Evolutionary conservation across 2,888 invertebrate genomes (phyloP).

Genomic region (Drosophila mimica): DNA sequence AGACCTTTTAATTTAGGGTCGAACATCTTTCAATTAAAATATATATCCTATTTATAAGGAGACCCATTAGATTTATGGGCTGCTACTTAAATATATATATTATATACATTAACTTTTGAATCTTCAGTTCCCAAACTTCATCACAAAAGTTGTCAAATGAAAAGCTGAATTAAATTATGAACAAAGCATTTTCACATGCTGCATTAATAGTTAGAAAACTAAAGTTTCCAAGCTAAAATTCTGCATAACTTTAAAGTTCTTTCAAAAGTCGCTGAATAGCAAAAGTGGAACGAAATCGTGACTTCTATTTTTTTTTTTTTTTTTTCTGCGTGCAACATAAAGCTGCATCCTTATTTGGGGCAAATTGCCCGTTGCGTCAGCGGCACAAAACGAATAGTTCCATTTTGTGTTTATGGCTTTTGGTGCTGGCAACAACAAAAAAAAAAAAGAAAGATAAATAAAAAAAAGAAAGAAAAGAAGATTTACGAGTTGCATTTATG

Average conservation of each 20-base stretch:
- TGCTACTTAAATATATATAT: background rate
- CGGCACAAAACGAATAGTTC: constrained; percentile 45
- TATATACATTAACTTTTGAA: background rate
- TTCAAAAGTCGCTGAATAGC: constrained; percentile 4
- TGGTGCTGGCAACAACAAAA: constrained; percentile 33
- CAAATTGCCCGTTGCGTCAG: constrained; percentile 32
- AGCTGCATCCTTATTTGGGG: constrained; percentile 33
- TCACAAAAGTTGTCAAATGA: background rate
- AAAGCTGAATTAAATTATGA: background rate
- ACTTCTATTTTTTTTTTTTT: background rate
- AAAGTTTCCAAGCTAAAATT: background rate
- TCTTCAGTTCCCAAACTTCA: background rate
- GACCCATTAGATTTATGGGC: background rate
- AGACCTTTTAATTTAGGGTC: background rate
- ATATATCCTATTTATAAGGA: background rate
- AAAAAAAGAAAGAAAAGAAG: constrained; percentile 39
- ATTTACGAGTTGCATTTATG: constrained; percentile 76
- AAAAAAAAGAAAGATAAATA: constrained; percentile 7
- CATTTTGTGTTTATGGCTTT: constrained; percentile 65
- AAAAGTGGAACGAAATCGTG: background rate
- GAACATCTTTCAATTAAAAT: background rate
- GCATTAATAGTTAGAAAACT: background rate
- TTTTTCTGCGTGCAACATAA: background rate
- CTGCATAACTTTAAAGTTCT: background rate
- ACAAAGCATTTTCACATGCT: background rate